Conservation (phyloP, 2,797 vertebrate species). For the Microctenopoma steveboyesi region DNA sequence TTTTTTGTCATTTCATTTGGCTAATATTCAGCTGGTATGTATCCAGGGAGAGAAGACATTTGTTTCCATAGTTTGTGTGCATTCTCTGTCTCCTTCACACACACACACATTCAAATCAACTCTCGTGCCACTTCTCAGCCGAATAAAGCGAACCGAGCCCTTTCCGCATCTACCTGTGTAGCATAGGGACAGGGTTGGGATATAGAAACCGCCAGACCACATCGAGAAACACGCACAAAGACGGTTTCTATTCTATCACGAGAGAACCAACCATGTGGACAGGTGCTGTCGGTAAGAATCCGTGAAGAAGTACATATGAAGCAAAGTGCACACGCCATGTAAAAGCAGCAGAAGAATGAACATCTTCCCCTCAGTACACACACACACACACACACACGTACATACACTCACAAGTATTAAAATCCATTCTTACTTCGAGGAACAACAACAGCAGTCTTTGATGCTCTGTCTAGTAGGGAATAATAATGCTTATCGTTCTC, state of each 20-base stretch:
- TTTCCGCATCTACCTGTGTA: conserved; percentile 17
- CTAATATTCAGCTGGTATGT: conserved; percentile 16
- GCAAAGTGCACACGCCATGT: not conserved
- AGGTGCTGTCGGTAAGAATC: conserved; percentile 46
- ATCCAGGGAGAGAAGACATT: conserved; percentile 18
- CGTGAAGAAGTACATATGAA: conserved; percentile 13
- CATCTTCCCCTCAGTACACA: too few relatives aligned
- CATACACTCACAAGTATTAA: conserved; percentile 10
- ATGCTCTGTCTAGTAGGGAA: conserved; percentile 20
- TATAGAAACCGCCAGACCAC: conserved; percentile 30
- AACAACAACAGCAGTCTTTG: conserved; percentile 22
- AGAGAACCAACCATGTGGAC: conserved; percentile 26
- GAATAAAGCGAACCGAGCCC: conserved; percentile 25
- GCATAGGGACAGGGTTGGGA: conserved; percentile 26
- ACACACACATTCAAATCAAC: conserved; percentile 15
- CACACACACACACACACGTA: too few relatives aligned
- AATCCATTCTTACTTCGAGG: conserved; percentile 32
- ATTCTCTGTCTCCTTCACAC: not conserved
- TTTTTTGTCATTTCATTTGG: conserved; percentile 36
- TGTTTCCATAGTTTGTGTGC: conserved; percentile 24
- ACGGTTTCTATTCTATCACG: conserved; percentile 64
- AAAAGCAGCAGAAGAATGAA: conserved; percentile 2
- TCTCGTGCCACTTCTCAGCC: conserved; percentile 17
- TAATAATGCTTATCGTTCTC: conserved; percentile 53
- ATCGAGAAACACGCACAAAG: conserved; percentile 37